A percentile compares a stretch with the other conserved stretches of the same genome.
Evolutionary conservation across 2,888 invertebrate species (phyloP).

Genomic region (Xestia ashworthii): DNA sequence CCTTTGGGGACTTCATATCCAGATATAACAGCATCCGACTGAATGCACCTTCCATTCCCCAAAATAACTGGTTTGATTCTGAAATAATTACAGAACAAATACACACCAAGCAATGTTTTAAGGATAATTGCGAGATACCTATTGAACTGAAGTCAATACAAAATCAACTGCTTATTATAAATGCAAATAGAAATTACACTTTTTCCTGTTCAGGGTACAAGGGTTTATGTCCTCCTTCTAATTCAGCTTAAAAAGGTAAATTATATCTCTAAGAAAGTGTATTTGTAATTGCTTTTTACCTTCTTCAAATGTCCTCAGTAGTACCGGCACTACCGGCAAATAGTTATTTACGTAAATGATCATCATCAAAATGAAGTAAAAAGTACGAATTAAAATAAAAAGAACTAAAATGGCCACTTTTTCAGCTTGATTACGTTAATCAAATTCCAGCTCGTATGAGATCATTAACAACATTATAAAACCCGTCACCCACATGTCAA

Average conservation of each 20-base stretch:
- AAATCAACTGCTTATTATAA: conserved; percentile 11
- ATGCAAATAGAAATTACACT: conserved; percentile 1
- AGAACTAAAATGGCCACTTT: conserved; percentile 5
- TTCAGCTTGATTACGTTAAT: conserved; percentile 27
- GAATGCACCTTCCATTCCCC: conserved; percentile 94
- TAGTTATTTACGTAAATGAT: neutral
- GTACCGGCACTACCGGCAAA: neutral
- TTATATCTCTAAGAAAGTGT: conserved; percentile 7
- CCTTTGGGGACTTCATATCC: conserved; percentile 96
- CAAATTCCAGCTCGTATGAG: conserved; percentile 40
- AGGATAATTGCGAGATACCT: conserved; percentile 23
- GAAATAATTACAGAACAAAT: conserved; percentile 63
- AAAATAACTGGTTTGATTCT: conserved; percentile 96
- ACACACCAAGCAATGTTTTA: neutral
- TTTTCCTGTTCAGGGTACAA: conserved; percentile 29
- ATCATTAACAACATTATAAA: conserved; percentile 42
- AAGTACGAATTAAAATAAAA: neutral
- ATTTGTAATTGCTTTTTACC: conserved; percentile 10
- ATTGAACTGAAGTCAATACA: conserved; percentile 13
- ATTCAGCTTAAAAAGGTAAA: neutral
- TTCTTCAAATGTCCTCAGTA: neutral
- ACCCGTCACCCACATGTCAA: conserved; percentile 43
- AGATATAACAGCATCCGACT: conserved; percentile 93
- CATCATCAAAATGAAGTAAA: conserved; percentile 7
- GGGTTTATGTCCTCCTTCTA: neutral